Conservation (phyloP, 2,797 vertebrate species). For the Cossypha dichroa region DNA sequence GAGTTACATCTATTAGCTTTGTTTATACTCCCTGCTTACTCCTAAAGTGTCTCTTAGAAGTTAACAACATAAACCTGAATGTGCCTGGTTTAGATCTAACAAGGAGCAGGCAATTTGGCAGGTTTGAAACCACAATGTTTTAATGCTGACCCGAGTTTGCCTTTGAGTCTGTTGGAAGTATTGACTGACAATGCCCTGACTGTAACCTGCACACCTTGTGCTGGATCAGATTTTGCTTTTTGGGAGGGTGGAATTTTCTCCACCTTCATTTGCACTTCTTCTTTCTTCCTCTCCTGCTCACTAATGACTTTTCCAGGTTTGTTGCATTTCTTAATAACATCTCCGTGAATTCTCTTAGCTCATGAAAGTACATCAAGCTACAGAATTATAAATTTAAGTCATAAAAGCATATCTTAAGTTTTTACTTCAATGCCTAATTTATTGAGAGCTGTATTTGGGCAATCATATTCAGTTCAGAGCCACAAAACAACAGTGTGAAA, state of each 20-base stretch:
- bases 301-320: background rate
- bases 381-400: background rate
- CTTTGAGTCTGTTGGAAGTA: background rate
- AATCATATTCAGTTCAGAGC: background rate
- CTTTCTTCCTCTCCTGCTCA: background rate
- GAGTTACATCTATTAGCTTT: background rate
- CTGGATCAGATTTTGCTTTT: constrained; percentile 47
- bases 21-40: background rate
- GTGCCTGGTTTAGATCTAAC: background rate
- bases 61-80: background rate
- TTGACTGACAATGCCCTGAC: background rate
- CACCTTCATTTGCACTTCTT: constrained; percentile 1
- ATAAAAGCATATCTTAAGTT: background rate
- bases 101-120: background rate
- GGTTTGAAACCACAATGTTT: background rate
- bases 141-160: background rate
- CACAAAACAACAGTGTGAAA: background rate
- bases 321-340: background rate
- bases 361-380: background rate
- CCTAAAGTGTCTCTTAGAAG: background rate
- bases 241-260: background rate
- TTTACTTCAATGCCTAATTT: background rate
- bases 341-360: background rate
- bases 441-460: background rate
- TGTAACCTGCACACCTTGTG: background rate